These are phyloP conservation scores for Aelia acuminata DNA, from an alignment of 2,888 invertebrate species.

Conservation along the genomic window DNA sequence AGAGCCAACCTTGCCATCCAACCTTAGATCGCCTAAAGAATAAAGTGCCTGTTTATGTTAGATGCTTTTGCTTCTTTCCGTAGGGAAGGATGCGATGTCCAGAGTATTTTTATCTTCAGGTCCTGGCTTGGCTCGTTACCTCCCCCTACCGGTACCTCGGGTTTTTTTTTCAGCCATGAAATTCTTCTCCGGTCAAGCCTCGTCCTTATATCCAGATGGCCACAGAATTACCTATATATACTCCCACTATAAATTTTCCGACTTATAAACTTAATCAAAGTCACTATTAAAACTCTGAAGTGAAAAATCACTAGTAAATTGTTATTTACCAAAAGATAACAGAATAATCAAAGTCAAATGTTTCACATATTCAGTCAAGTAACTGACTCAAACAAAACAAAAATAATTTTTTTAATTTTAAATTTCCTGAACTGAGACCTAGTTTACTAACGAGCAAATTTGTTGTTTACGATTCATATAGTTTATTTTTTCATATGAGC, in stretches of 20 bases:
- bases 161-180: background rate
- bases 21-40: background rate
- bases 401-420: too few species aligned
- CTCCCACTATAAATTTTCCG: background rate
- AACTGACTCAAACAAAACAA: too few species aligned
- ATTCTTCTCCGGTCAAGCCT: constrained; percentile 14
- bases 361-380: too few species aligned
- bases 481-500: too few species aligned
- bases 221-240: background rate
- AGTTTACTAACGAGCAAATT: too few species aligned
- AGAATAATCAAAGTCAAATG: too few species aligned
- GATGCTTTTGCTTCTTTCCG: background rate
- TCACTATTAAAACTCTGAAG: too few species aligned
- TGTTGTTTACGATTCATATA: too few species aligned
- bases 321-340: too few species aligned
- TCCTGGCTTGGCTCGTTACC: background rate
- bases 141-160: background rate
- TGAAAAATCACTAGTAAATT: too few species aligned
- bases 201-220: background rate
- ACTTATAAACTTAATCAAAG: too few species aligned
- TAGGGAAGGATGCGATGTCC: background rate
- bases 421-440: too few species aligned
- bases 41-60: background rate
- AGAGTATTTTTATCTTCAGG: background rate
- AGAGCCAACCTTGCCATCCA: background rate